Evolutionary conservation across 53 echinoderm and acorn worm species (phyloP), one percentile per base, ranked within the genome.

Genomic region (Crossaster papposus): DNA sequence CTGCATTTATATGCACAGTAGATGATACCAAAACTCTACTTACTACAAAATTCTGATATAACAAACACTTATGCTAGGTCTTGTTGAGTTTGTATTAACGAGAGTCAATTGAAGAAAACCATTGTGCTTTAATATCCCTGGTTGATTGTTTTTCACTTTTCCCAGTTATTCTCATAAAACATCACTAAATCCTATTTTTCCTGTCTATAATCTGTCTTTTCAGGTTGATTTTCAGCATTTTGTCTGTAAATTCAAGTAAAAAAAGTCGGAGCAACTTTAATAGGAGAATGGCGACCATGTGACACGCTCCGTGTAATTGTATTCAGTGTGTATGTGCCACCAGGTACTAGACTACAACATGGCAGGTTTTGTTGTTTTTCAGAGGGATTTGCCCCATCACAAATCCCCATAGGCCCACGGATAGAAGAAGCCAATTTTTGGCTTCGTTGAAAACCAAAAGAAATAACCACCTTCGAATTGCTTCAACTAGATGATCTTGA

Each of bases 311-410:
- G 38, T 71, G 22, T 84, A 38, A 84, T 84, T 52, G 51, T 84
- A 72, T 71, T 84, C 71, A 84, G 84, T 84, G 72, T 81, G 80
- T 83, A 32, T 84, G 84, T 72, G 71, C 83, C 70, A 24, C 72
- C 84, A 84, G 72, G 84, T 72, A 54, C 52, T 36, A 78, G 50
- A 34, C 74, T 68, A 3, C 28, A 2, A 36, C 24, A 28, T 3
- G 31, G 14, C 36, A 35, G 36, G 36, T 76, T 36, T 35, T 78
- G n/a, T 78, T 51, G 37, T 5, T 75, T 75, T 35, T 24, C 51
- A 23, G 23, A 78, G 74, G 17, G 74, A 73, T 36, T 44, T 73
- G 74, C 74, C 74, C 74, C 36, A 12, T 35, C 36, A 13, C 28
- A 32, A 73, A 34, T 36, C 4, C 11, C 36, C 13, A 44, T 44